A percentile compares a stretch with the other conserved stretches of the same genome.
Conservation (phyloP, 2,113 vertebrate genomes). For the Psephotus haematonotus region DNA sequence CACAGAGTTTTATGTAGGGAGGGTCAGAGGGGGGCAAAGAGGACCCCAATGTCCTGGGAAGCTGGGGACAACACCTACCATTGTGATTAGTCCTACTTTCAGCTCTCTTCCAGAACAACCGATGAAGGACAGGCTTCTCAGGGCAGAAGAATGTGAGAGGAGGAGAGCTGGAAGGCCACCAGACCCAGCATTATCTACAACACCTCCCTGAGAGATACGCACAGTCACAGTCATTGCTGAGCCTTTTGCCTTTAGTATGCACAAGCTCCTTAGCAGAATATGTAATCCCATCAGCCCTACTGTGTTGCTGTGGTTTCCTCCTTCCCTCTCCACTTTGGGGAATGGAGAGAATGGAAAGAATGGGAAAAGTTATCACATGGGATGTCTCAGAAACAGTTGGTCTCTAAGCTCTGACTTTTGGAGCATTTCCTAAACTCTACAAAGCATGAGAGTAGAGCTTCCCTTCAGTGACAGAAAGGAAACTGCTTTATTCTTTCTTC, state of each 20-base stretch:
- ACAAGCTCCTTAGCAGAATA: neutral
- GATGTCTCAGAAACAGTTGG: neutral
- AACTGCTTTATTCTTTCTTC: neutral
- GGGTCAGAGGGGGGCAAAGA: neutral
- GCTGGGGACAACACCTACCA: neutral
- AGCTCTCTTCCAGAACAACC: neutral
- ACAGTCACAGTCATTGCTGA: neutral
- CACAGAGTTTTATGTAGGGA: neutral
- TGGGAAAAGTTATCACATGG: neutral
- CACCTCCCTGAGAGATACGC: neutral
- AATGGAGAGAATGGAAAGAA: neutral
- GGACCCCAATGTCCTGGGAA: neutral
- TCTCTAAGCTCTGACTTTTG: neutral
- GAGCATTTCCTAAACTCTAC: neutral
- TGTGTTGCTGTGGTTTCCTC: neutral
- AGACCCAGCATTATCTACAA: neutral
- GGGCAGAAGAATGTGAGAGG: neutral
- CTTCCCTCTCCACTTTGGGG: neutral
- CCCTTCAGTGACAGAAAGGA: neutral
- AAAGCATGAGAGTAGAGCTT: neutral
- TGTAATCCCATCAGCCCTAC: neutral
- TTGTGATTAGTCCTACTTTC: neutral
- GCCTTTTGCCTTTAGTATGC: neutral
- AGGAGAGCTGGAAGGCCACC: conserved; percentile 6
- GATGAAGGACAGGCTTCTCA: neutral